Evolutionary conservation across 2,113 vertebrate species (phyloP).

Genomic region (Mobula birostris): DNA sequence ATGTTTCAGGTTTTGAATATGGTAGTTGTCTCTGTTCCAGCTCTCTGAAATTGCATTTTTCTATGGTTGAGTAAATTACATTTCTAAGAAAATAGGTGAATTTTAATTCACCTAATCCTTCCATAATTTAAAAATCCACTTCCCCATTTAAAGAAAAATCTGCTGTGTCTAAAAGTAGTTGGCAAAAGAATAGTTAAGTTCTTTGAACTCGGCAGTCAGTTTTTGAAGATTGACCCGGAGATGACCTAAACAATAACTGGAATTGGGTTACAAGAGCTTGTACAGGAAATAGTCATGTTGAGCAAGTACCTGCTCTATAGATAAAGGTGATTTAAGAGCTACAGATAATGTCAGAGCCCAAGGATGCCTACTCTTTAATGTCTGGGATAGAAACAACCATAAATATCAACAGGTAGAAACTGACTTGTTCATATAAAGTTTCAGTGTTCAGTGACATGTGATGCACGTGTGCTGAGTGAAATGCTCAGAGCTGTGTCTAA

Average conservation of each 20-base stretch:
- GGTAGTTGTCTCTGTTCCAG: neutral
- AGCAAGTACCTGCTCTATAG: neutral
- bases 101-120: neutral
- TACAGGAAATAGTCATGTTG: neutral
- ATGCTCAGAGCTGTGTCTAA: neutral
- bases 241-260: conserved; percentile 4
- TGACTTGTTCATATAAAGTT: neutral
- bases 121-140: neutral
- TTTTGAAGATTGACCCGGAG: conserved; percentile 9
- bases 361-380: neutral
- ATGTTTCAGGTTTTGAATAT: neutral
- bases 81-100: neutral
- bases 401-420: neutral
- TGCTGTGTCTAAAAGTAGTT: neutral
- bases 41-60: neutral
- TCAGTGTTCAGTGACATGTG: neutral
- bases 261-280: neutral
- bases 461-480: neutral
- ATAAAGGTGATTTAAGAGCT: conserved; percentile 12
- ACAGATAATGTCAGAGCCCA: conserved; percentile 1
- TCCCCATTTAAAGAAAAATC: neutral
- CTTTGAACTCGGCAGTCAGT: conserved; percentile 8
- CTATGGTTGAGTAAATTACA: neutral
- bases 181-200: conserved; percentile 11
- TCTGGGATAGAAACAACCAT: conserved; percentile 5